Evolutionary conservation across 1,140 invertebrate genomes (phyloP), one percentile per base, ranked within the genome.

Genomic region (Acromyrmex charruanus): DNA sequence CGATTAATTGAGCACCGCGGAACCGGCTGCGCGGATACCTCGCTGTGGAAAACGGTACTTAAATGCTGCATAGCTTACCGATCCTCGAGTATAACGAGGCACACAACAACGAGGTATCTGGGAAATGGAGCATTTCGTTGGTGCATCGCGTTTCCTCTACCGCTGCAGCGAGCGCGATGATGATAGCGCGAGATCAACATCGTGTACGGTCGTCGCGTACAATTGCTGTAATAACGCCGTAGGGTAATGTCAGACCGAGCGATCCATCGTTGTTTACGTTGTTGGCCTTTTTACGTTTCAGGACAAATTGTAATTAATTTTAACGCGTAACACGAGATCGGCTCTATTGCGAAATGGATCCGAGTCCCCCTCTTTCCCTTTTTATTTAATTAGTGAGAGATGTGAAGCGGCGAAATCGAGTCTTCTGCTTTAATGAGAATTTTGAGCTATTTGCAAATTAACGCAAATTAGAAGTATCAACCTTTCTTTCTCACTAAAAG

Each of bases 1-100:
- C 91, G 90, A 87, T 92, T 92, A 92, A 92, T 92, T 91, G 91
- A 92, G 89, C 88, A 89, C 91, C 91, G 88, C 79, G 87, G 77
- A 87, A 86, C 59, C 89, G 86, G 77, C 82, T 65, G 71, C 72
- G 63, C 75, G 86, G 68, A 89, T 87, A 81, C 84, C 87, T 61
- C 87, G 68, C 65, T 80, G 77, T 77, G 72, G 87, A 59, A 55
- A 91, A 87, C 87, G 91, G 88, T 87, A 66, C 77, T 87, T 89
- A 79, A 84, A 87, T 65, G 55, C 31, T 28, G 18, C 66, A 39
- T 69, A 65, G 35, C 75, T 82, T 87, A 66, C 87, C 77, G 59
- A 77, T 82, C 39, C 39, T 4, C 58, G 71, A 51, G 53, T 69
- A 84, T 91, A 91, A 91, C 85, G 87, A 90, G 72, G 59, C 66